Evolutionary conservation across 2,797 vertebrate species (phyloP), one percentile per base, ranked within the genome.

Genomic region (Anguilla anguilla): DNA sequence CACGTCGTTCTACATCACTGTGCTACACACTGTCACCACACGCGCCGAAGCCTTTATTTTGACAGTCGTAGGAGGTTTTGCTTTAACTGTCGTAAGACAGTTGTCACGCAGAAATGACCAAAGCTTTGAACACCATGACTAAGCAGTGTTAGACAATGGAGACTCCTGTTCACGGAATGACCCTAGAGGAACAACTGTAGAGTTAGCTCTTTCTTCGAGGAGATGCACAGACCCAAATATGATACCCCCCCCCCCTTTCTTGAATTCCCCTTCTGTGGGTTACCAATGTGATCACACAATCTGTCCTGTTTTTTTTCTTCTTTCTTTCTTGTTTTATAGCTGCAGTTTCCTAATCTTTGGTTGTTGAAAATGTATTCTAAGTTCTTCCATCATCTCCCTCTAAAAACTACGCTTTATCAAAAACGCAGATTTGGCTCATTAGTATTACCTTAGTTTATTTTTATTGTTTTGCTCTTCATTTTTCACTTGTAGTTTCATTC

Each of bases 111-210:
- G 35, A 46, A 39, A 46, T 4, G 35, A 6, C 39, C 77, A 22
- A 19, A 2, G 77, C 35, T 22, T 25, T 22, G 43, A 22, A 81
- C 6, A 3, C 77, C 9, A 31, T 82, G 43, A 49, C 79, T 82
- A 82, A 82, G 79, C 79, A 82, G 4, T 82, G 7, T 82, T 51
- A n/a, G 22, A 82, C 79, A 82, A 82, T 82, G 22, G 72, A 82
- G 69, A 74, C 28, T 31, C 10, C n/a, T 74, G 69, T 74, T 74
- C 31, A 31, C 31, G 28, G 35, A 74, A 74, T 13, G 28, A 3
- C 69, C 69, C 11, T 3, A 35, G 69, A 43, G 28, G 19, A 5
- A 79, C 31, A 15, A 0, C 11, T 9, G 69, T 7, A 35, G 35
- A 43, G 17, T 79, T 79, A 79, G 43, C 74, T 43, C 35, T 19